Evolutionary conservation across 2,797 vertebrate genomes (phyloP).

Genomic region (Brachyrhaphis roseni): DNA sequence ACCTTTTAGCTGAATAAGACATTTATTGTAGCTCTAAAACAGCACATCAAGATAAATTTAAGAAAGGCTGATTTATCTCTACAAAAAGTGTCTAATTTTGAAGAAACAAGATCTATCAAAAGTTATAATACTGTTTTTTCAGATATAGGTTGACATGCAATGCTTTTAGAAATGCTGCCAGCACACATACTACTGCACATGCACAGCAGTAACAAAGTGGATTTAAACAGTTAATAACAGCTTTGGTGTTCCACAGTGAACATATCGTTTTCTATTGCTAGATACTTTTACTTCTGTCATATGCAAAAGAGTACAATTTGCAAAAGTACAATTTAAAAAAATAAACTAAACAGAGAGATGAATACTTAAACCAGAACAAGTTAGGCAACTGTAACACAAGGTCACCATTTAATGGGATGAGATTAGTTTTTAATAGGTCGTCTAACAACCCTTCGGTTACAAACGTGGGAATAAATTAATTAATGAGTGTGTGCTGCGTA

Average conservation of each 20-base stretch:
- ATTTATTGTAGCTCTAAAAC: background rate
- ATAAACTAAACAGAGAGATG: background rate
- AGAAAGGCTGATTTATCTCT: background rate
- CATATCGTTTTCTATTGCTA: background rate
- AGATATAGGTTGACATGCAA: background rate
- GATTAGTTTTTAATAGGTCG: background rate
- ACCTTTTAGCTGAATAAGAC: background rate
- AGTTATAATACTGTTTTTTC: background rate
- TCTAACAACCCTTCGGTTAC: background rate
- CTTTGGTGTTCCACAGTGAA: background rate
- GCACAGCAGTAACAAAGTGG: background rate
- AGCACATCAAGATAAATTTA: background rate
- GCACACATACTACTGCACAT: background rate
- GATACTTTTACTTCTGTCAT: background rate
- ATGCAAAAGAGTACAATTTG: background rate
- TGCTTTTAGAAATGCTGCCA: background rate
- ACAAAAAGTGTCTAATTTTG: background rate
- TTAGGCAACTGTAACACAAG: background rate
- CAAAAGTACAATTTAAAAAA: slow-evolving; percentile 1
- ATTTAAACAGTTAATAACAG: background rate
- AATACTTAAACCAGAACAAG: background rate
- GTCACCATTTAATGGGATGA: background rate
- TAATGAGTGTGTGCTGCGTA: background rate
- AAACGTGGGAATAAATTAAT: background rate
- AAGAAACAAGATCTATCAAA: background rate